Evolutionary conservation across 2,888 invertebrate genomes (phyloP).

Genomic region (Clepsis dumicolana): DNA sequence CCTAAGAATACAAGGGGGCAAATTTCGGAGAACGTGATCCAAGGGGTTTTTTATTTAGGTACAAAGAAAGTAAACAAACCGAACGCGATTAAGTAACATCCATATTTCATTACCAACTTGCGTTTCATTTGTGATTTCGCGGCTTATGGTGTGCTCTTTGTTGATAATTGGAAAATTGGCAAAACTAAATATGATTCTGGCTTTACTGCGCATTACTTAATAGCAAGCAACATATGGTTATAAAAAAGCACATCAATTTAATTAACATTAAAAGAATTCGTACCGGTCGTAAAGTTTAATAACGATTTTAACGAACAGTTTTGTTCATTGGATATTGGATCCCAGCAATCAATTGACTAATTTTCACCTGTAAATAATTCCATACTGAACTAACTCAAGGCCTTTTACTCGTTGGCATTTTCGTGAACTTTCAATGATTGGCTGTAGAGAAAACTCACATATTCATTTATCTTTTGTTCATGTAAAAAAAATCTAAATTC

Average conservation of each 20-base stretch:
- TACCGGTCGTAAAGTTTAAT: background rate
- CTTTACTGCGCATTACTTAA: too few relatives aligned
- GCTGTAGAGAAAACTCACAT: background rate
- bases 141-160: too few relatives aligned
- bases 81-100: background rate
- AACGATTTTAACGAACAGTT: background rate
- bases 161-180: too few relatives aligned
- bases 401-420: slow-evolving; percentile 28
- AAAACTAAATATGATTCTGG: too few relatives aligned
- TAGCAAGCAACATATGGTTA: too few relatives aligned
- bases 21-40: slow-evolving; percentile 10
- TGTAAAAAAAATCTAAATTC: too few relatives aligned
- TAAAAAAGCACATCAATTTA: too few relatives aligned
- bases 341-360: slow-evolving; percentile 5
- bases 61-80: slow-evolving; percentile 5
- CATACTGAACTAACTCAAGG: slow-evolving; percentile 11
- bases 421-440: slow-evolving; percentile 1
- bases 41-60: slow-evolving; percentile 14
- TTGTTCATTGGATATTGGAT: background rate
- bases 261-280: background rate
- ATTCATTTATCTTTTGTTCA: background rate
- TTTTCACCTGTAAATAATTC: slow-evolving; percentile 26
- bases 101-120: background rate
- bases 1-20: slow-evolving; percentile 25
- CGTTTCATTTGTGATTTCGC: background rate